These are phyloP conservation scores for Pseudopleuronectes americanus DNA, from an alignment of 2,797 vertebrate genomes.

Conservation along the genomic window DNA sequence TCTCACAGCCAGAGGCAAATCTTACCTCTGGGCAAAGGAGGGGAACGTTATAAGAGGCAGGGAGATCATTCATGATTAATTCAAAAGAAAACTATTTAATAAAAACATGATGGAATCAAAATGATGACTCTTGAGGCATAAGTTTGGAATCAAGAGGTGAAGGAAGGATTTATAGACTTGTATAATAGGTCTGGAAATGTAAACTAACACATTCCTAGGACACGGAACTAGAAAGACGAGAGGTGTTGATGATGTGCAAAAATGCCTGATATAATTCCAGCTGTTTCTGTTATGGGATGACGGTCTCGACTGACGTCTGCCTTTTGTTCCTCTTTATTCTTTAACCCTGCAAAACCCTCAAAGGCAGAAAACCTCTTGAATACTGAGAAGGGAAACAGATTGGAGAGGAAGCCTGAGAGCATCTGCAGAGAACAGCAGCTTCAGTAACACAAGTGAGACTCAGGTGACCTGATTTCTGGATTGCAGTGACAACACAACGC, in stretches of 20 bases:
- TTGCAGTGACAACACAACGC: constrained; percentile 2
- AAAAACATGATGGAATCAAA: no score
- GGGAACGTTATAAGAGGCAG: not conserved
- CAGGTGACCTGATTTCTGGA: constrained; percentile 15
- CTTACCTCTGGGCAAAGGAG: not conserved
- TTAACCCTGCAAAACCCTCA: not conserved
- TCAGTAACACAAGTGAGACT: not conserved
- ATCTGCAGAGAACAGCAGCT: constrained; percentile 13
- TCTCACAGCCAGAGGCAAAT: not conserved
- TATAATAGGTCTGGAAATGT: no score
- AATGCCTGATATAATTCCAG: no score
- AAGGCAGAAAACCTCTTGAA: not conserved
- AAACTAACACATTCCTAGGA: no score
- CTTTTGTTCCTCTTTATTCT: constrained; percentile 5
- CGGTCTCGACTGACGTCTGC: not conserved
- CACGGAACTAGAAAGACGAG: no score
- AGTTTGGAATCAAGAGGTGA: no score
- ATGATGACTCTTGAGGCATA: no score
- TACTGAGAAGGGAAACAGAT: constrained; percentile 3
- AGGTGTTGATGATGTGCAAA: no score
- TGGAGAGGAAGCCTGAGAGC: constrained; percentile 6
- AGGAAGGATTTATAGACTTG: no score
- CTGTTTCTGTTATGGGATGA: not conserved
- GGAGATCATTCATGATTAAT: no score
- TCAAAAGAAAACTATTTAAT: no score